Base-by-base conservation (phyloP, 1,140 invertebrate genomes). In the Zaprionus gabonicus region DNA sequence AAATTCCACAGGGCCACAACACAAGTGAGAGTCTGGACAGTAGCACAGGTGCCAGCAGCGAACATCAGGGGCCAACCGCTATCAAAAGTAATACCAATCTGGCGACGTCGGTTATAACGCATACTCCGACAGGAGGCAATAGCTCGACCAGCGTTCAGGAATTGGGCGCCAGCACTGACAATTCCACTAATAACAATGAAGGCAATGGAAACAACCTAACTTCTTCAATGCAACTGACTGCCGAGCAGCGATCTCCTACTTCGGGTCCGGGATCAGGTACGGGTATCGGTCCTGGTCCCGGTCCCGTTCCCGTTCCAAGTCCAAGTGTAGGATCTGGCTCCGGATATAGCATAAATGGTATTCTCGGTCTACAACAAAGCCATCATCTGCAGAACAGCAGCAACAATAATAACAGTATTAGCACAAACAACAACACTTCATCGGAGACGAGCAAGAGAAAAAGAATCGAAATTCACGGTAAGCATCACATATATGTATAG, bases 301-400 rank as follows among this genome's bases (percentile, higher is more conserved):
- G 46, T 25, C 20, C 20, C 12, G 46, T 10, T 7, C 9, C 46
- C 1, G 20, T 10, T 25, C 4, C 36, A 3, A 38, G 13, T 9
- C n/a, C 41, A 17, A 46, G 41, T 17, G n/a, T 7, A 17, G 41
- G 41, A 7, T 95, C 95, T 76, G 96, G 96, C 66, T 64, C 68
- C 2, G 82, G 82, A 36, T 99, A 99, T 94, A 98, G 97, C 93
- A 99, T 98, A 93, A 98, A 98, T 93, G 98, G 98, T n/a, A 98
- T 98, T 92, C 95, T 98, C 23, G 98, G 98, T 20, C 97, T 98
- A 79, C 95, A 96, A 74, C 96, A 96, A 92, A 66, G 62, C 6
- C 85, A 88, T 55, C 85, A 80, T 59, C 79, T 86, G 23, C 78
- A 92, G 84, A 53, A 91, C 17, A 68, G 96, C 84, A 95, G 94